phyloP scores from a whole-genome alignment of 1,140 invertebrate species.

The Streblospio benedicti region DNA sequence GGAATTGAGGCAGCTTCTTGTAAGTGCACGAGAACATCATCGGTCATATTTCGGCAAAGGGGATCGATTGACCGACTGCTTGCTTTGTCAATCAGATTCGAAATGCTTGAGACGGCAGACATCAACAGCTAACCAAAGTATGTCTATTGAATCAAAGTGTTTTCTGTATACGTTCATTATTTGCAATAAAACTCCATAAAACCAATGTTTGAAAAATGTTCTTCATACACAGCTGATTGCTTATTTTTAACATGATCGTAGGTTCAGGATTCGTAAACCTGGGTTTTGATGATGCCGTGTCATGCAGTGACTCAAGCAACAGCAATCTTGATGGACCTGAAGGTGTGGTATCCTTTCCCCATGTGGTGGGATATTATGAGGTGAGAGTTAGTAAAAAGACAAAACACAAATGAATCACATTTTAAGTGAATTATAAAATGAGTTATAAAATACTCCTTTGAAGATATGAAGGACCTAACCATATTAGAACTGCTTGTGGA shows the following conservation, averaged over 20 bases:
- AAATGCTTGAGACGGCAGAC: neutral
- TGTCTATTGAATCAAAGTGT: too few relatives aligned
- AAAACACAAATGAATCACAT: too few relatives aligned
- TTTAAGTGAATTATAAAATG: too few relatives aligned
- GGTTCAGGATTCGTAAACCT: conserved; percentile 8
- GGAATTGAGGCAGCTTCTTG: conserved; percentile 6
- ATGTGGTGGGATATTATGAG: conserved; percentile 15
- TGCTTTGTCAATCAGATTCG: conserved; percentile 14
- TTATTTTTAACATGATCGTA: neutral
- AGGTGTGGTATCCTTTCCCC: conserved; percentile 8
- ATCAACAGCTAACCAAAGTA: too few relatives aligned
- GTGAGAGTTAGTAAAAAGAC: too few relatives aligned
- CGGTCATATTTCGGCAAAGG: conserved; percentile 1
- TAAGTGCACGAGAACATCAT: conserved; percentile 6
- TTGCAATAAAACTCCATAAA: too few relatives aligned
- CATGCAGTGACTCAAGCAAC: neutral
- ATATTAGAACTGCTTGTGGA: too few relatives aligned
- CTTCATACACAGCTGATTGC: too few relatives aligned
- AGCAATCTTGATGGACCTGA: neutral
- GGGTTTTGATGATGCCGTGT: neutral
- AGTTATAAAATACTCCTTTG: too few relatives aligned
- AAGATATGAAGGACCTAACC: too few relatives aligned
- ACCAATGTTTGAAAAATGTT: too few relatives aligned
- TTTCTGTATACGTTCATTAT: too few relatives aligned
- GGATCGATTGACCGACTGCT: conserved; percentile 6